Percentiles rank a stretch among this genome's conserved stretches.
Conservation (phyloP, 2,797 vertebrate species). For the Melanotaenia boesemani region DNA sequence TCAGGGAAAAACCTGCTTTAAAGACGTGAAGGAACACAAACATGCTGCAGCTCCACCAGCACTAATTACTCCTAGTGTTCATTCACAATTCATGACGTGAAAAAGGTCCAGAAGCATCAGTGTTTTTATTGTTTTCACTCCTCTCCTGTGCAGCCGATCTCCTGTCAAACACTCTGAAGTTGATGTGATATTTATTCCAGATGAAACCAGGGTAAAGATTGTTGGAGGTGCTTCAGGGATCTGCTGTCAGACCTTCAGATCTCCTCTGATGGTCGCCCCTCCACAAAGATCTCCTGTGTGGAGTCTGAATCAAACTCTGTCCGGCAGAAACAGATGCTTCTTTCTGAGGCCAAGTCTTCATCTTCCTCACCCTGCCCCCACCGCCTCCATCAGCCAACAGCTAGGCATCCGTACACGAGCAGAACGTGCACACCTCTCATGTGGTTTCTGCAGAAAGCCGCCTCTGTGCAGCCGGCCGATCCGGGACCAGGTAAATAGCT, state of each 20-base stretch:
- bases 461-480: conserved; percentile 38
- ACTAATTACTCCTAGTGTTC: conserved; percentile 5
- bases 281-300: neutral
- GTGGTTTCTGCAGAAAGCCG: conserved; percentile 47
- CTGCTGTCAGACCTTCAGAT: no score
- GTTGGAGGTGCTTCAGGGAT: no score
- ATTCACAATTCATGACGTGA: conserved; percentile 44
- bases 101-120: neutral
- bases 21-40: conserved; percentile 38
- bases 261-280: no score
- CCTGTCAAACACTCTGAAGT: no score
- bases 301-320: conserved; percentile 51
- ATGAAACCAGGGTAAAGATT: no score
- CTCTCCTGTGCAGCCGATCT: no score
- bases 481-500: conserved; percentile 43
- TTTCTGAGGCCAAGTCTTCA: conserved; percentile 43
- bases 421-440: conserved; percentile 35
- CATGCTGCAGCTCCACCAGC: conserved; percentile 35
- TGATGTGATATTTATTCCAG: no score
- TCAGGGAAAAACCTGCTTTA: conserved; percentile 37
- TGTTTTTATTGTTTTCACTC: no score
- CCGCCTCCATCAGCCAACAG: conserved; percentile 2
- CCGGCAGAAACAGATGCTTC: conserved; percentile 49
- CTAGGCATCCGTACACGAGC: neutral
- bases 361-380: conserved; percentile 8